phyloP scores from a whole-genome alignment of 2,797 vertebrate species.

The Yasuhikotakia modesta region DNA sequence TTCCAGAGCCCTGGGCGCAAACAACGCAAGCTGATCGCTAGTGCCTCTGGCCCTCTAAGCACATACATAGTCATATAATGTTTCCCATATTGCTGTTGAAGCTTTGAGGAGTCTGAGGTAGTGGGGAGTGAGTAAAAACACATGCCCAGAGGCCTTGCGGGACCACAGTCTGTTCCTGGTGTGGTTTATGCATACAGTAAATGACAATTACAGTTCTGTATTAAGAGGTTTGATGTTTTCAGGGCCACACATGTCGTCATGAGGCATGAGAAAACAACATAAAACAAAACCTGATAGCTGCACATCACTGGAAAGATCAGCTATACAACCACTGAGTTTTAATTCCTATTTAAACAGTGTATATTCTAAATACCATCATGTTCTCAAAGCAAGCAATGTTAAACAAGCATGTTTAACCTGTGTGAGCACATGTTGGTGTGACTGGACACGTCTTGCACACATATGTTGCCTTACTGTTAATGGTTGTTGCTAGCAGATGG shows the following conservation, averaged over 20 bases:
- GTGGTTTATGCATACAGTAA: background rate
- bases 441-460: slow-evolving; percentile 19
- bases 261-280: slow-evolving; percentile 13
- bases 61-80: too few relatives aligned
- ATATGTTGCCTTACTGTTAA: slow-evolving; percentile 22
- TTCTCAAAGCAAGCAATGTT: slow-evolving; percentile 13
- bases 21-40: too few relatives aligned
- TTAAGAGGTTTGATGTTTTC: background rate
- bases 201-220: too few relatives aligned
- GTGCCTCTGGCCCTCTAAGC: too few relatives aligned
- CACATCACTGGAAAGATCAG: slow-evolving; percentile 6
- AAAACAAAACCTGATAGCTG: slow-evolving; percentile 17
- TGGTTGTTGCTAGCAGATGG: slow-evolving; percentile 28
- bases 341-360: background rate
- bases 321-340: background rate
- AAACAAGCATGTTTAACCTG: slow-evolving; percentile 15
- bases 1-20: background rate
- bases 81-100: too few relatives aligned
- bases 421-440: slow-evolving; percentile 11
- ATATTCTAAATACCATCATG: slow-evolving; percentile 20
- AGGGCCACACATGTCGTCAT: background rate
- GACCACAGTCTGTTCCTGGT: background rate
- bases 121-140: too few relatives aligned
- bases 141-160: too few relatives aligned
- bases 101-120: too few relatives aligned